phyloP scores from a whole-genome alignment of 2,797 vertebrate species.

The Bryconaethiops microstoma region DNA sequence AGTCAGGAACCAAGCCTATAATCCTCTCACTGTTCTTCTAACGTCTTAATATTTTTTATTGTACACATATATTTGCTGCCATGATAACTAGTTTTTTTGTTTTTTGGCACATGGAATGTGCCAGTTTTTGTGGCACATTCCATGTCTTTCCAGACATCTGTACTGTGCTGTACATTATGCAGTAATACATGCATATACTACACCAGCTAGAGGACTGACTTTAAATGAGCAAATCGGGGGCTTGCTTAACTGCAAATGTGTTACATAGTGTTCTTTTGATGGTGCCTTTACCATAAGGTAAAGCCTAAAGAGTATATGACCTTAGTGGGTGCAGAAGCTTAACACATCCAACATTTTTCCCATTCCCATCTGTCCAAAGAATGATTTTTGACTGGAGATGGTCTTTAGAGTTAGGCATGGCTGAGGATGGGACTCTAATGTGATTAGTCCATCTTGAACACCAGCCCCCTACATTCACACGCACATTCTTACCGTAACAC shows the following conservation, averaged over 20 bases:
- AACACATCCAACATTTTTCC: conserved; percentile 5
- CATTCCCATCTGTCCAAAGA: conserved; percentile 32
- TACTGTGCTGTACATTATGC: background rate
- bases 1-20: no score
- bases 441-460: conserved; percentile 38
- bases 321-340: background rate
- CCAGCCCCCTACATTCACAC: conserved; percentile 6
- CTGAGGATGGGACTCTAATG: conserved; percentile 35
- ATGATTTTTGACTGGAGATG: conserved; percentile 25
- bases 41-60: no score
- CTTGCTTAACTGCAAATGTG: background rate
- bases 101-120: no score
- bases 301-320: background rate
- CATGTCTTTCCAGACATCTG: background rate
- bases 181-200: no score
- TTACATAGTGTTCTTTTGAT: background rate
- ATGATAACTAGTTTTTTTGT: background rate
- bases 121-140: background rate
- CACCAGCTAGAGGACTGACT: no score
- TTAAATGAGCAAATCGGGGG: background rate
- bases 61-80: background rate
- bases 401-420: conserved; percentile 33
- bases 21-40: no score
- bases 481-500: background rate
- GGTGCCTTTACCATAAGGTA: conserved; percentile 8